phyloP scores from a whole-genome alignment of 2,113 vertebrate species.

The Serinus canaria region DNA sequence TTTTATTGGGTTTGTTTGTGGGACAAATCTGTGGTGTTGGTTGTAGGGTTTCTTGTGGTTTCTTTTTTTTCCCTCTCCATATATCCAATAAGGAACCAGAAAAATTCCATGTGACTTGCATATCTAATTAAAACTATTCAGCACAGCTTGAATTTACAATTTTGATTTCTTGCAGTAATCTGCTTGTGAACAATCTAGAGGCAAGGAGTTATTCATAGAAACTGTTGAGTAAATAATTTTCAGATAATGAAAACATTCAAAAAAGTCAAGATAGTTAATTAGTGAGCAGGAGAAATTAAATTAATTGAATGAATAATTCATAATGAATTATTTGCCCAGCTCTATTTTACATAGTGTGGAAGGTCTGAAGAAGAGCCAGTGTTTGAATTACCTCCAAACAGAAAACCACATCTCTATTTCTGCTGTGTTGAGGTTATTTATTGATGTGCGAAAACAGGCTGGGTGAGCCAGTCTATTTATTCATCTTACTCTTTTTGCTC shows the following conservation, averaged over 20 bases:
- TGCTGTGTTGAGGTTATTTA: conserved; percentile 60
- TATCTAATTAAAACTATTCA: conserved; percentile 53
- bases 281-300: conserved; percentile 64
- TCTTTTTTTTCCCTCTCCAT: background rate
- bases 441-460: conserved; percentile 62
- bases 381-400: conserved; percentile 60
- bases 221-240: conserved; percentile 67
- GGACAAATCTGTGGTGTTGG: background rate
- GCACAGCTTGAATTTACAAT: conserved; percentile 54
- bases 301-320: conserved; percentile 71
- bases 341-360: conserved; percentile 38
- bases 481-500: conserved; percentile 48
- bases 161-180: conserved; percentile 63
- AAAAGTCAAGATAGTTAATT: conserved; percentile 70
- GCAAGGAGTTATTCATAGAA: conserved; percentile 59
- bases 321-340: conserved; percentile 56
- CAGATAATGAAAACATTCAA: conserved; percentile 67
- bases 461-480: conserved; percentile 60
- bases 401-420: conserved; percentile 60
- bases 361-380: conserved; percentile 57
- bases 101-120: background rate
- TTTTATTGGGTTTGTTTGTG: background rate
- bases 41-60: background rate
- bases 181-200: conserved; percentile 59
- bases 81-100: background rate